These are phyloP conservation scores for Lepisosteus osseus DNA, from an alignment of 2,113 vertebrate genomes.

Conservation along the genomic window DNA sequence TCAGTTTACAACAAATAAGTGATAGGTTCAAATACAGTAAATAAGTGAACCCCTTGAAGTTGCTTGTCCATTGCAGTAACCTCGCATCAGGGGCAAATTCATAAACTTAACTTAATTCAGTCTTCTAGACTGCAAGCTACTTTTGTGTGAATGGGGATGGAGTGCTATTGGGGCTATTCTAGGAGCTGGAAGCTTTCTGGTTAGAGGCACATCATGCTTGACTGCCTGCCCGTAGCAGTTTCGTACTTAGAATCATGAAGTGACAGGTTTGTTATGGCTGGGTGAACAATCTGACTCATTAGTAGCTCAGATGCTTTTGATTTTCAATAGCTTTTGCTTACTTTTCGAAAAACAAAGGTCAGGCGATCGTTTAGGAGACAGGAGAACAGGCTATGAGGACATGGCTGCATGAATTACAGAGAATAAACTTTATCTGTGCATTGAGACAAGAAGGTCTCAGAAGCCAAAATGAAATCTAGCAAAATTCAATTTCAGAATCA, in stretches of 20 bases:
- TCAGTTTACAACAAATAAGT: no score
- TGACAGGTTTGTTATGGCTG: not conserved
- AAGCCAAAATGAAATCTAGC: no score
- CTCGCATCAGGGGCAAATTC: no score
- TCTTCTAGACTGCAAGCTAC: not conserved
- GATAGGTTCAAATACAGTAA: no score
- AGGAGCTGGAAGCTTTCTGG: not conserved
- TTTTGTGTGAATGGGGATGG: not conserved
- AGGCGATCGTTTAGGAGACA: not conserved
- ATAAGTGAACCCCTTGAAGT: no score
- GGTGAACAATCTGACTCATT: constrained; percentile 2
- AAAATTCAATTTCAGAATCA: no score
- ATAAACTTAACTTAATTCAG: no score
- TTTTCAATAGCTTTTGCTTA: not conserved
- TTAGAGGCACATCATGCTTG: not conserved
- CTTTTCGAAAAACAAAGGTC: not conserved
- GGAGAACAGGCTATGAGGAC: not conserved
- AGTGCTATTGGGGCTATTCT: not conserved
- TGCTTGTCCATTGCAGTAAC: no score
- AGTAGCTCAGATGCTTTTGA: not conserved
- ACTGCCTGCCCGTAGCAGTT: not conserved
- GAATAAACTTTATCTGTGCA: no score
- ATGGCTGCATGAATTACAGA: not conserved
- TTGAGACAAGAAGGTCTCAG: no score
- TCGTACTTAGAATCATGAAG: not conserved